A percentile compares a stretch with the other conserved stretches of the same genome.
phyloP scores from a whole-genome alignment of 2,797 vertebrate genomes.

The Manis crassicaudata region DNA sequence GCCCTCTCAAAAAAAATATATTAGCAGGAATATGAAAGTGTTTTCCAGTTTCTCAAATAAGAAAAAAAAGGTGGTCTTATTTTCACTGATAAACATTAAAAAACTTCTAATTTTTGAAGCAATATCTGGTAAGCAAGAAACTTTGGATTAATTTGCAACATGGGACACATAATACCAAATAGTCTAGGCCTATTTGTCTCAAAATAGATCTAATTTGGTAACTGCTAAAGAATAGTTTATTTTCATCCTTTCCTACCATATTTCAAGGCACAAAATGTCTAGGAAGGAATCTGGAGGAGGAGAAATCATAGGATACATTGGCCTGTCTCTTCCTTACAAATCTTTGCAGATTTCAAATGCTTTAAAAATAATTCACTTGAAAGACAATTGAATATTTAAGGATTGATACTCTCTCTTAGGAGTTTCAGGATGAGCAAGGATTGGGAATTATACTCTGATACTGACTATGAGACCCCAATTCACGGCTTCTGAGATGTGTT shows the following conservation, averaged over 20 bases:
- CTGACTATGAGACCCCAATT: neutral
- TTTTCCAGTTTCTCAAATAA: conserved; percentile 3
- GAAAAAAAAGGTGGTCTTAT: neutral
- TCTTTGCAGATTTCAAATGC: conserved; percentile 28
- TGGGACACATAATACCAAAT: neutral
- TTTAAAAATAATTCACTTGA: conserved; percentile 19
- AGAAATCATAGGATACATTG: conserved; percentile 37
- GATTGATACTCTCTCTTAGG: neutral
- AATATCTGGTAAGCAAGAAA: neutral
- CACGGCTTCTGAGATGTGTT: neutral
- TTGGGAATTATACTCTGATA: neutral
- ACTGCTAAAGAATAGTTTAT: neutral
- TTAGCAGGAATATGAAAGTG: neutral
- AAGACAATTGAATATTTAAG: conserved; percentile 8
- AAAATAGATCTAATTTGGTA: neutral
- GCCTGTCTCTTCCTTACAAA: neutral
- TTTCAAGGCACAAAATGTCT: conserved; percentile 45
- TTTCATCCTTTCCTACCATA: conserved; percentile 57
- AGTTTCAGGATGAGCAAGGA: conserved; percentile 11
- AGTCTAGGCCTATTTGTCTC: neutral
- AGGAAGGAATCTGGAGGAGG: conserved; percentile 41
- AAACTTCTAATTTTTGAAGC: neutral
- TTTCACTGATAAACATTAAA: neutral
- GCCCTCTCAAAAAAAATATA: neutral
- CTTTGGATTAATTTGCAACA: neutral